Evolutionary conservation across 2,113 vertebrate species (phyloP), one percentile per base, ranked within the genome.

Genomic region (Dicrurus megarhynchus): DNA sequence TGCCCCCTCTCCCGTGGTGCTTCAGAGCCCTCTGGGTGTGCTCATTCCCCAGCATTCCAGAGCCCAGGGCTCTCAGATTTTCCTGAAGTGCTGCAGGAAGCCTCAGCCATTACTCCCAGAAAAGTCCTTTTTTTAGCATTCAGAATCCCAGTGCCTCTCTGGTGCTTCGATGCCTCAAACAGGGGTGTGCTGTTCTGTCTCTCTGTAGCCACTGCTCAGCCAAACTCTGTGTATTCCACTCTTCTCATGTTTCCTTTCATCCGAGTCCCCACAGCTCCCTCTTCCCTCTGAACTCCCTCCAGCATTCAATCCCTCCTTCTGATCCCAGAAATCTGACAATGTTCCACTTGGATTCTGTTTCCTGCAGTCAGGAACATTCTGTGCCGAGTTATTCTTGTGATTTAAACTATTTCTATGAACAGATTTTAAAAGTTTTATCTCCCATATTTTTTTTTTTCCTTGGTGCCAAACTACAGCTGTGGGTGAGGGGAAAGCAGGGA

Each of bases 351-450:
- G 59, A 90, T 91, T 55, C 87, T 10, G 24, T 24, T 50, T 63
- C 81, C 93, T 56, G 57, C 73, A 61, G 23, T 53, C 91, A 87
- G 65, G 85, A 95, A 96, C 96, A 87, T 86, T 79, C 91, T 83
- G 84, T 94, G 50, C 92, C 1, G n/a, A 67, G 59, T 78, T 94
- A 84, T 94, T 91, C 77, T 39, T 68, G 44, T 14, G 42, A 81
- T 90, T 92, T 75, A 15, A 93, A 79, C 68, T 33, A 79, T 64
- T 89, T 60, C 74, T 70, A 68, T 13, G n/a, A 94, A 82, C 32
- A 41, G 18, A 56, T 61, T 90, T 92, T 19, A 39, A 26, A 95
- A 79, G 49, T 86, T 87, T 82, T 65, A 30, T 76, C 61, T 81
- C 46, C 46, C 9, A 1, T 41, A 65, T 5, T 59, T 57, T 35